These are phyloP conservation scores for Epirrita christyi DNA, from an alignment of 2,888 invertebrate species.

Conservation along the genomic window DNA sequence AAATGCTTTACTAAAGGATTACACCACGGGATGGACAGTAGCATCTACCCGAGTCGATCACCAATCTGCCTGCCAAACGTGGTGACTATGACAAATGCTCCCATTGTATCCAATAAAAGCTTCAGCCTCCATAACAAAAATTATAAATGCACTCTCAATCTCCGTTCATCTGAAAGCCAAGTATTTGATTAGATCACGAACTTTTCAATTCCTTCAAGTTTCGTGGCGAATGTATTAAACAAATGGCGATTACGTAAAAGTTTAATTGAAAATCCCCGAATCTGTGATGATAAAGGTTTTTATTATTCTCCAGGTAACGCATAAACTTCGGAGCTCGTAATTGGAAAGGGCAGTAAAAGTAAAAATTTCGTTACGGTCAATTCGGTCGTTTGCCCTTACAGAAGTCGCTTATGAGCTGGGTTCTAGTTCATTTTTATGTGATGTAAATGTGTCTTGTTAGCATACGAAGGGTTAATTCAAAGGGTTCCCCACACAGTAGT, in stretches of 20 bases:
- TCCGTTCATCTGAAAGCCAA: constrained; percentile 46
- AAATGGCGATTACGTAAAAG: constrained; percentile 63
- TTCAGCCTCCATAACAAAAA: too few species aligned
- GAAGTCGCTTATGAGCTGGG: constrained; percentile 7
- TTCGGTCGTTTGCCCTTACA: constrained; percentile 17
- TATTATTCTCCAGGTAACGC: constrained; percentile 59
- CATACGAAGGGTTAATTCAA: too few species aligned
- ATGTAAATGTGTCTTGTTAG: not conserved
- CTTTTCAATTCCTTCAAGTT: constrained; percentile 52
- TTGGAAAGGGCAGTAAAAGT: constrained; percentile 53
- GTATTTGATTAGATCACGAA: constrained; percentile 58
- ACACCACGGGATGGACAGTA: too few species aligned
- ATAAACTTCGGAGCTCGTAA: constrained; percentile 55
- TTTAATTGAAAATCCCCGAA: constrained; percentile 65
- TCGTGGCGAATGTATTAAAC: constrained; percentile 53
- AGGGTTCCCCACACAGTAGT: too few species aligned
- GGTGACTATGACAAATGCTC: too few species aligned
- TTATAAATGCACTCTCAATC: constrained; percentile 33
- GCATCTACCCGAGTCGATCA: too few species aligned
- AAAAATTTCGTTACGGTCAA: constrained; percentile 42
- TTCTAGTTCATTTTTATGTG: not conserved
- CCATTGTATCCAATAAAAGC: too few species aligned
- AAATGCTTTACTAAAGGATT: too few species aligned
- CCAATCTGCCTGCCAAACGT: too few species aligned
- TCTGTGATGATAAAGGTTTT: constrained; percentile 63